These are phyloP conservation scores for Nasonovia ribisnigri DNA, from an alignment of 2,888 invertebrate genomes.

Conservation along the genomic window DNA sequence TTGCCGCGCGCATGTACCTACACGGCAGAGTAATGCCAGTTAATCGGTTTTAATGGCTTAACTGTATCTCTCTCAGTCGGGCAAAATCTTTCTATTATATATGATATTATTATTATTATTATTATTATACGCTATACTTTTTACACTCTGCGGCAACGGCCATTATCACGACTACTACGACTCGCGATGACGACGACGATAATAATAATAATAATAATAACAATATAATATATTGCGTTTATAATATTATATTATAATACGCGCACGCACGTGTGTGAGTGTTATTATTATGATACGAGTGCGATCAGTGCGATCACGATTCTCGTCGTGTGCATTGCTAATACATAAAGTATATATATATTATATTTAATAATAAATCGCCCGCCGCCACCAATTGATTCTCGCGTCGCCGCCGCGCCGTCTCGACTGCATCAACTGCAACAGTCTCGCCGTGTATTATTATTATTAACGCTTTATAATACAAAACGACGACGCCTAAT, in stretches of 20 bases:
- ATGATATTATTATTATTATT: conserved; percentile 3
- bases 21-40: conserved; percentile 6
- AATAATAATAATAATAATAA: background rate
- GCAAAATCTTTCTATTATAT: conserved; percentile 15
- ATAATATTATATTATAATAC: background rate
- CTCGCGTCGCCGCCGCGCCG: background rate
- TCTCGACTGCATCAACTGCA: background rate
- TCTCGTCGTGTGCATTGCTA: background rate
- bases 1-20: conserved; percentile 18
- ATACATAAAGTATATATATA: background rate
- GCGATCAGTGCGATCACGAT: background rate
- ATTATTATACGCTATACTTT: conserved; percentile 1
- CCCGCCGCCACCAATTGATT: background rate
- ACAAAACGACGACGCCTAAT: conserved; percentile 10
- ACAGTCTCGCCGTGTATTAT: background rate
- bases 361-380: conserved; percentile 6
- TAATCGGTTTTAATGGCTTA: conserved; percentile 63
- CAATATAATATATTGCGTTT: background rate
- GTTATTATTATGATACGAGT: background rate
- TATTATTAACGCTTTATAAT: background rate
- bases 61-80: conserved; percentile 46
- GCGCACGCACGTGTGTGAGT: too few species aligned
- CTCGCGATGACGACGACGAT: background rate
- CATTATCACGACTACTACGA: conserved; percentile 23
- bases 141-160: conserved; percentile 22